phyloP scores from a whole-genome alignment of 2,888 invertebrate species.

The Heliconius erato region DNA sequence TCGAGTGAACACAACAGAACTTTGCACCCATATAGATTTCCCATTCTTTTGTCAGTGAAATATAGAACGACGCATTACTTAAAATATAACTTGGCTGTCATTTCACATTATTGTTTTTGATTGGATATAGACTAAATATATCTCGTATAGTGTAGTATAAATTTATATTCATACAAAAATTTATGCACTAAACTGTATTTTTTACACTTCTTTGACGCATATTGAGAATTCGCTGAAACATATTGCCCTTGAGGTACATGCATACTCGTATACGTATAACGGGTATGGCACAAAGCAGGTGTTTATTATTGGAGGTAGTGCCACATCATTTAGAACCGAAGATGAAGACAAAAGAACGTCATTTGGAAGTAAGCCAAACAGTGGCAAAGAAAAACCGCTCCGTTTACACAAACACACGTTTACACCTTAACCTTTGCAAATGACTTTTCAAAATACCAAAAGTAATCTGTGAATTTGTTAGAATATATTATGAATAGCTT shows the following conservation, averaged over 20 bases:
- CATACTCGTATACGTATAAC: not conserved
- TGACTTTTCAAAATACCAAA: slow-evolving; percentile 45
- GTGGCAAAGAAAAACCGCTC: slow-evolving; percentile 54
- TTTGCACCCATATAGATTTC: too few relatives aligned
- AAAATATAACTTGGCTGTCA: too few relatives aligned
- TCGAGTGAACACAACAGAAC: too few relatives aligned
- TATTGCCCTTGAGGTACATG: not conserved
- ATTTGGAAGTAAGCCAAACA: slow-evolving; percentile 63
- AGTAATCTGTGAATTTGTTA: too few relatives aligned
- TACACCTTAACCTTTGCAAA: slow-evolving; percentile 41
- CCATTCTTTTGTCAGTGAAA: too few relatives aligned
- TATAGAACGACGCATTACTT: too few relatives aligned
- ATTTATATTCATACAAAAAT: not conserved
- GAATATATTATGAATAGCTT: too few relatives aligned
- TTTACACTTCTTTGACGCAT: not conserved
- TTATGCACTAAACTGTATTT: too few relatives aligned
- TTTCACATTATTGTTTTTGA: too few relatives aligned
- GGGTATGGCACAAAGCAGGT: slow-evolving; percentile 20
- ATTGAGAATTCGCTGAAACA: not conserved
- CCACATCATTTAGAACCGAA: slow-evolving; percentile 47
- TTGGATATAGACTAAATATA: too few relatives aligned
- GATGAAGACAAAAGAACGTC: slow-evolving; percentile 60
- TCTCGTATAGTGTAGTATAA: not conserved
- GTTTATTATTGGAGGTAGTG: slow-evolving; percentile 38
- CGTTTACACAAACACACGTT: slow-evolving; percentile 47